Evolutionary conservation across 2,113 vertebrate genomes (phyloP).

Genomic region (Zapus hudsonius): DNA sequence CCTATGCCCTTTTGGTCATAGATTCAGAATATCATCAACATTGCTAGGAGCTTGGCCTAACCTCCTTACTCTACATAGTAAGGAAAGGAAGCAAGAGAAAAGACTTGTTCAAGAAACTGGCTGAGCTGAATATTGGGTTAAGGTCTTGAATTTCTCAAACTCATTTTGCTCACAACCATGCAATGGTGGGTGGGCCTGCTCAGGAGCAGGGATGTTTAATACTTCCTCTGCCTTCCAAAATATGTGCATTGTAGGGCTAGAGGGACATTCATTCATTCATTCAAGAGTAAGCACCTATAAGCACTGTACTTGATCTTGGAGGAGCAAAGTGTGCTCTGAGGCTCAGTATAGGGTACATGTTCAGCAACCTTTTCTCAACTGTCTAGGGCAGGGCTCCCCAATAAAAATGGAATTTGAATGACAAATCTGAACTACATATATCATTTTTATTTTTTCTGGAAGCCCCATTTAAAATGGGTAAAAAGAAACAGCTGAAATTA

Average conservation of each 20-base stretch:
- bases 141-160: background rate
- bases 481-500: slow-evolving; percentile 27
- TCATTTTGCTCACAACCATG: background rate
- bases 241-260: background rate
- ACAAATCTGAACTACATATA: background rate
- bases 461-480: background rate
- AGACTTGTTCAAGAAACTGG: background rate
- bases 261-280: background rate
- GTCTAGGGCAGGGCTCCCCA: background rate
- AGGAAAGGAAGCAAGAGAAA: background rate
- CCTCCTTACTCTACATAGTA: background rate
- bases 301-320: background rate
- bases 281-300: background rate
- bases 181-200: background rate
- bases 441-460: slow-evolving; percentile 38
- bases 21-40: background rate
- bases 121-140: background rate
- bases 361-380: background rate
- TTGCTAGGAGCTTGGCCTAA: background rate
- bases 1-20: background rate
- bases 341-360: background rate
- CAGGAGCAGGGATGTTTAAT: background rate
- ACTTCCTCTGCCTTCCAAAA: background rate
- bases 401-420: background rate
- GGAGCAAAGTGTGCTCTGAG: background rate